These are phyloP conservation scores for Metopia argyrocephala DNA, from an alignment of 2,888 invertebrate species.

Conservation along the genomic window DNA sequence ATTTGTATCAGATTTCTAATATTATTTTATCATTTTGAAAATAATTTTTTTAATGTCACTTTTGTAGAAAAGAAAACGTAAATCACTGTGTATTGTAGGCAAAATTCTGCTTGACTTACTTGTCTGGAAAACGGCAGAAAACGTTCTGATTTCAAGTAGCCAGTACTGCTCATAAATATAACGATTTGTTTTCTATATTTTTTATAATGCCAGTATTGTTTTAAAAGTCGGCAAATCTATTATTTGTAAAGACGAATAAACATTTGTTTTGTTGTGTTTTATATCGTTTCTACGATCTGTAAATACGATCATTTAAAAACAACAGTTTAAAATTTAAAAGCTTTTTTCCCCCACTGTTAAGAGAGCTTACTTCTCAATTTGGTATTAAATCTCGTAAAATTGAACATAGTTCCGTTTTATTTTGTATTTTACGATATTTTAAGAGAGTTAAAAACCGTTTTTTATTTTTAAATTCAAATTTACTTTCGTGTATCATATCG, in stretches of 20 bases:
- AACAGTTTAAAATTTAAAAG: background rate
- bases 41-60: background rate
- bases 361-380: no score
- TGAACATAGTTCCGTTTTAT: background rate
- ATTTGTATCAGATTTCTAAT: background rate
- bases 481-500: no score
- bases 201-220: background rate
- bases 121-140: slow-evolving; percentile 69
- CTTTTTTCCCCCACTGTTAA: no score
- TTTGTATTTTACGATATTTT: no score
- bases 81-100: background rate
- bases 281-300: slow-evolving; percentile 21
- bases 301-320: slow-evolving; percentile 2
- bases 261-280: background rate
- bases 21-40: background rate
- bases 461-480: no score
- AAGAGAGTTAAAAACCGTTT: slow-evolving; percentile 4
- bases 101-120: slow-evolving; percentile 59
- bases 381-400: no score
- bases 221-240: slow-evolving; percentile 16
- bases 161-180: slow-evolving; percentile 70
- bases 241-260: slow-evolving; percentile 15
- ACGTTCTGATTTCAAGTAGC: slow-evolving; percentile 71
- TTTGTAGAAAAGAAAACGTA: background rate
- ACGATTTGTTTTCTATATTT: slow-evolving; percentile 53